Evolutionary conservation across 2,888 invertebrate genomes (phyloP).

Genomic region (Sabellastarte sp.): DNA sequence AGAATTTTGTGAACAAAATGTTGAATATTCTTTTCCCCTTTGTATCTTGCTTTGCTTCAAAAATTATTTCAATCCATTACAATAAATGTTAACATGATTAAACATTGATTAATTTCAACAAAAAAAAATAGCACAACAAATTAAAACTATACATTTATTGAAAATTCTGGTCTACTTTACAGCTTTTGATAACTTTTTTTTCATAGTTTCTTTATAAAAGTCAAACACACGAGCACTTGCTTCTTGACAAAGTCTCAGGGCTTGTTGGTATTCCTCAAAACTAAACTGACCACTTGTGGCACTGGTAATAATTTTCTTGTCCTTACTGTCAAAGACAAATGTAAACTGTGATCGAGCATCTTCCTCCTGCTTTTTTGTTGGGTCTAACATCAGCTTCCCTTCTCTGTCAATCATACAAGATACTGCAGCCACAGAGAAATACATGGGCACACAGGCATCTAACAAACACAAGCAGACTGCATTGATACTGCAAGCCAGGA

Average conservation of each 20-base stretch:
- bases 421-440: conserved; percentile 77
- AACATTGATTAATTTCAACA: no score
- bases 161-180: no score
- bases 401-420: conserved; percentile 68
- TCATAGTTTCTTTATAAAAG: conserved; percentile 45
- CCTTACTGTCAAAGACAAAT: conserved; percentile 47
- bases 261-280: conserved; percentile 41
- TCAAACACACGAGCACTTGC: conserved; percentile 41
- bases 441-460: conserved; percentile 81
- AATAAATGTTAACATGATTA: no score
- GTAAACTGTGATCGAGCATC: conserved; percentile 38
- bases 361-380: conserved; percentile 62
- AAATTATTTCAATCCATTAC: no score
- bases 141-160: no score
- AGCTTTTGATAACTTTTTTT: conserved; percentile 31
- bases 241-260: conserved; percentile 34
- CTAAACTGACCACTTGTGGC: conserved; percentile 40
- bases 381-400: conserved; percentile 69
- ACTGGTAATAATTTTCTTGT: conserved; percentile 40
- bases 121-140: no score
- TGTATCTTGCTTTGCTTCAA: no score
- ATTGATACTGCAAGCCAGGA: conserved; percentile 80
- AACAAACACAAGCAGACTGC: conserved; percentile 79
- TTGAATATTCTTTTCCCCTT: no score
- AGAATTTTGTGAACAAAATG: no score